These are phyloP conservation scores for Camptogramma bilineatum DNA, from an alignment of 2,888 invertebrate species.

Conservation along the genomic window DNA sequence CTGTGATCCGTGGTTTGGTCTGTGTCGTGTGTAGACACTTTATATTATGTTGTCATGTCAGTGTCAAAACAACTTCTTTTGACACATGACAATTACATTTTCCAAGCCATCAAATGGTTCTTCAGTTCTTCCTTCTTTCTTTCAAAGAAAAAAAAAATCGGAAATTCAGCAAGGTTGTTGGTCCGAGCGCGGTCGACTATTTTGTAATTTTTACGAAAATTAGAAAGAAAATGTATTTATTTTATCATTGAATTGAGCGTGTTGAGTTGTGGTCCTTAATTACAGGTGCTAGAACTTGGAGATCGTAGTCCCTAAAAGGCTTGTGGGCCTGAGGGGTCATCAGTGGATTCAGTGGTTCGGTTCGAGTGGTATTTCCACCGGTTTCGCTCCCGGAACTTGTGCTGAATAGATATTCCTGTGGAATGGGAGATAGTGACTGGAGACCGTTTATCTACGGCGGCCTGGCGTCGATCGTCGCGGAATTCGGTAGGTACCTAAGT, in stretches of 20 bases:
- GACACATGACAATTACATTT: no score
- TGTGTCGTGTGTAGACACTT: no score
- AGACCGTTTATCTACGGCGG: slow-evolving; percentile 98
- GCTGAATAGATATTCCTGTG: slow-evolving; percentile 58
- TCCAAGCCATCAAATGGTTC: no score
- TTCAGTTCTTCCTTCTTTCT: no score
- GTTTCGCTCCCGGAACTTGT: slow-evolving; percentile 36
- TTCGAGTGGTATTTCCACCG: slow-evolving; percentile 23
- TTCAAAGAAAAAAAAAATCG: neutral
- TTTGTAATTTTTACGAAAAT: neutral
- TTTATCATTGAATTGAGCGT: neutral
- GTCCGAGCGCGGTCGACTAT: neutral
- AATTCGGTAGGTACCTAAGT: slow-evolving; percentile 96
- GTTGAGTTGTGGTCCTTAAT: neutral
- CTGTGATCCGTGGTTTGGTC: no score
- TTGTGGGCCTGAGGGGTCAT: no score
- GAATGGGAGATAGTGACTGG: slow-evolving; percentile 94
- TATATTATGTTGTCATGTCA: no score
- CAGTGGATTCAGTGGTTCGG: neutral
- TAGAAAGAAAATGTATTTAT: neutral
- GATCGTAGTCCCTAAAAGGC: neutral
- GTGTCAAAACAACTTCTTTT: no score
- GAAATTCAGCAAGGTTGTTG: neutral
- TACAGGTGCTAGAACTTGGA: neutral
- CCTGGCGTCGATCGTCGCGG: slow-evolving; percentile 95